Percentiles rank a stretch among this genome's conserved stretches.
Conservation (phyloP, 2,797 vertebrate species). For the Chloroceryle inda region DNA sequence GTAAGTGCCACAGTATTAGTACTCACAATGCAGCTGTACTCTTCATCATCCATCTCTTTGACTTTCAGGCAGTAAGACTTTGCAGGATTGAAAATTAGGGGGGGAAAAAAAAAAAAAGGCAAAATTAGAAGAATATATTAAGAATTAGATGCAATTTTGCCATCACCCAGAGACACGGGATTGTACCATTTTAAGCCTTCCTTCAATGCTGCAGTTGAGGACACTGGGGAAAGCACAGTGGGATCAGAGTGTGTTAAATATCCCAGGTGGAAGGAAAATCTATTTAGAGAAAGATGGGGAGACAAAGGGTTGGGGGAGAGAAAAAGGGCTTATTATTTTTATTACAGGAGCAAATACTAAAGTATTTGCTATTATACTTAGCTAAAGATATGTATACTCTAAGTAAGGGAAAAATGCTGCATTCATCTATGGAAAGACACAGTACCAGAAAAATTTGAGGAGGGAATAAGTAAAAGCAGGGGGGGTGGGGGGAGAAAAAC, state of each 20-base stretch:
- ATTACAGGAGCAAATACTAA: not conserved
- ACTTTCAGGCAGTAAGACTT: constrained; percentile 99
- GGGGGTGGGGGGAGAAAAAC: too few species aligned
- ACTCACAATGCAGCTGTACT: constrained; percentile 98
- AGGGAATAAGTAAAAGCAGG: not conserved
- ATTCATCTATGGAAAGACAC: not conserved
- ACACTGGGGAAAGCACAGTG: not conserved
- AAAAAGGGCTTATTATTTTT: not conserved
- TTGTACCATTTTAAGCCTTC: not conserved
- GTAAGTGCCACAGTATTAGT: not conserved
- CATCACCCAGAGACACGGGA: not conserved
- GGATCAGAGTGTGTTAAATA: not conserved
- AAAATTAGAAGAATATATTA: not conserved
- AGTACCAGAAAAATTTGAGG: not conserved
- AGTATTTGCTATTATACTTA: not conserved
- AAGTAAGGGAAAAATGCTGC: not conserved
- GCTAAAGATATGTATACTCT: not conserved
- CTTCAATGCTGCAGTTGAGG: not conserved
- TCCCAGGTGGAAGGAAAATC: not conserved
- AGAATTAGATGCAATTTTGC: not conserved
- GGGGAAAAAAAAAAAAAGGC: not conserved
- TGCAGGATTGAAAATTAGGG: not conserved
- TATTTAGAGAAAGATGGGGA: not conserved
- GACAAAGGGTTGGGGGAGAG: rapidly evolving
- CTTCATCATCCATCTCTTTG: constrained; percentile 99